Evolutionary conservation across 1,140 invertebrate genomes (phyloP).

Genomic region (Rhyacophila brunnea): DNA sequence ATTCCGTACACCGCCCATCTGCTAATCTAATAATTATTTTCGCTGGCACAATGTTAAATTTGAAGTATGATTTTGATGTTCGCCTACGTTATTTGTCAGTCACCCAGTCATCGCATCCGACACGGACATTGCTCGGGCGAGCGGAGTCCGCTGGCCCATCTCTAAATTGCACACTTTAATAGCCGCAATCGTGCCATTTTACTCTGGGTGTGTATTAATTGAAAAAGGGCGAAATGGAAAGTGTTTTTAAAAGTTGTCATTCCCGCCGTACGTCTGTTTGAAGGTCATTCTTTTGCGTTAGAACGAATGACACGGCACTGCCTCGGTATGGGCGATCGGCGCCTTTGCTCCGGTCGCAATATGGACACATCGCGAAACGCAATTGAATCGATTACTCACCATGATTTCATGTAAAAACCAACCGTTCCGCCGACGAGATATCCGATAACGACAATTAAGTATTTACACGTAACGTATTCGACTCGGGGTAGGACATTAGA

Average conservation of each 20-base stretch:
- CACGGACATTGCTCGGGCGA: no score
- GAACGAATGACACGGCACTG: neutral
- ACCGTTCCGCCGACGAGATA: neutral
- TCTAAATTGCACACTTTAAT: no score
- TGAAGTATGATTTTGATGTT: no score
- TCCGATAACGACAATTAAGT: conserved; percentile 13
- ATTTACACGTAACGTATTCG: conserved; percentile 23
- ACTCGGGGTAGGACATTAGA: conserved; percentile 22
- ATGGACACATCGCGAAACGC: neutral
- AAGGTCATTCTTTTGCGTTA: neutral
- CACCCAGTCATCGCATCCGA: no score
- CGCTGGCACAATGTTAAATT: no score
- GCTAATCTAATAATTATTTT: no score
- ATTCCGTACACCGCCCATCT: no score
- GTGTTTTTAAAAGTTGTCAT: neutral
- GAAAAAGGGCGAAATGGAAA: no score
- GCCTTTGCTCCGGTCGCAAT: neutral
- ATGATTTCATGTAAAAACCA: neutral
- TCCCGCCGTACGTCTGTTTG: neutral
- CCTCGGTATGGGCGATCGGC: neutral
- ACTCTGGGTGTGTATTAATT: no score
- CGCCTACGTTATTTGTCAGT: no score
- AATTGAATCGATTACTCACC: neutral
- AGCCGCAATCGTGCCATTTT: no score
- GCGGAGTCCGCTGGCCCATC: no score